Evolutionary conservation across 2,888 invertebrate species (phyloP), one percentile per base, ranked within the genome.

Genomic region (Andrena hattorfiana): DNA sequence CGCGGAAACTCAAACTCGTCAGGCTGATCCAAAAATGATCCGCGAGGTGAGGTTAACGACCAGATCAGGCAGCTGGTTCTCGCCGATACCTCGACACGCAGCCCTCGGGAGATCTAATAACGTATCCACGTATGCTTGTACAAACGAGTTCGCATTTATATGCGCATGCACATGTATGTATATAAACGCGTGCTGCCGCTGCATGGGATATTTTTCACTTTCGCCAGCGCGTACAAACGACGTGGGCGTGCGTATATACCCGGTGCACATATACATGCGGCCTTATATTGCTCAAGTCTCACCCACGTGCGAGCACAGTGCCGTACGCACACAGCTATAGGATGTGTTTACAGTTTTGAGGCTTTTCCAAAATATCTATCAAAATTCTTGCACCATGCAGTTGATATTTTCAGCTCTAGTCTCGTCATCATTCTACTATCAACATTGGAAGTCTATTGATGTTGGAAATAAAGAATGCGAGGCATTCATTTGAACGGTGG

Each of bases 121-220:
- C 88, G 85, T 72, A 73, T 79, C 72, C 84, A 42, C 64, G 82
- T 69, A 71, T 51, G 71, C 71, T 23, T 8, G 70, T 80, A 83
- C 84, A 79, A 79, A 77, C 86, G 83, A 60, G 74, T 66, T 51
- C 71, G 76, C 60, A 28, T 56, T 64, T 73, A 48, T 56, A 30
- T 56, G 76, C 16, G 51, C 66, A 8, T 13, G 30, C 71, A 51
- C 56, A 28, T 54, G 49, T 48, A 64, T 23, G 62, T 60, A 51
- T 49, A 60, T 16, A 49, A 59, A 48, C 76, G 70, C 60, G 74
- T 84, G 77, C 76, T 66, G 78, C 78, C 59, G 72, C 64, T 60
- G 78, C 85, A 81, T 71, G 83, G 70, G 84, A 89, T 89, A 90
- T 90, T 90, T 90, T 90, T 90, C 90, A 90, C 87, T 90, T 88